Conservation (phyloP, 2,888 invertebrate genomes). For the Brachyptera risi region DNA sequence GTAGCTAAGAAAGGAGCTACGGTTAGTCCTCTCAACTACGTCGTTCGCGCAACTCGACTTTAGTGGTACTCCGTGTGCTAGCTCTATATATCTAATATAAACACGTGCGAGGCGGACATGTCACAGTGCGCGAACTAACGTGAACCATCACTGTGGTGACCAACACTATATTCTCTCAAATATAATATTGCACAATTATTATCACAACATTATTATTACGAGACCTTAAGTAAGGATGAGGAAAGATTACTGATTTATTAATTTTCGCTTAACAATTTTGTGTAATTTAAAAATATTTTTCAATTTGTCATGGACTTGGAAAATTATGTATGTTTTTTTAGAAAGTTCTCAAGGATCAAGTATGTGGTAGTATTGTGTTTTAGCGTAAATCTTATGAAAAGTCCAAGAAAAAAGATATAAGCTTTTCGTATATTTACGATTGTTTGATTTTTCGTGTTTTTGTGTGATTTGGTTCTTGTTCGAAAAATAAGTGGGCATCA, state of each 20-base stretch:
- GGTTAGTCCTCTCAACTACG: background rate
- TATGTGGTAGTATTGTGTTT: no score
- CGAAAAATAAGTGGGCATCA: no score
- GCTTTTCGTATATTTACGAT: background rate
- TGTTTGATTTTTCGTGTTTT: no score
- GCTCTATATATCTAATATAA: background rate
- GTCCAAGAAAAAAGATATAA: background rate
- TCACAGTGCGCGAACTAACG: background rate
- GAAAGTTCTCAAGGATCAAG: no score
- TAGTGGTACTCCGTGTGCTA: no score
- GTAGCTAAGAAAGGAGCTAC: background rate
- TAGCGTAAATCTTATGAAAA: no score
- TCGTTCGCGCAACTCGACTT: constrained; percentile 1
- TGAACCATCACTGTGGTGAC: no score
- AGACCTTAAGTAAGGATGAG: background rate
- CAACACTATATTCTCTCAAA: no score
- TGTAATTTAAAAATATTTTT: background rate
- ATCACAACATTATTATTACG: background rate
- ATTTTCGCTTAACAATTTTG: background rate
- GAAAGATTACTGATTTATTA: background rate
- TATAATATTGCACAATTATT: no score
- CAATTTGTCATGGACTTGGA: background rate
- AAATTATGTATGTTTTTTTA: no score
- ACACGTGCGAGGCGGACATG: background rate
- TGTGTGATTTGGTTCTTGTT: no score